These are phyloP conservation scores for Trachemys scripta DNA, from an alignment of 2,113 vertebrate species.

Conservation along the genomic window DNA sequence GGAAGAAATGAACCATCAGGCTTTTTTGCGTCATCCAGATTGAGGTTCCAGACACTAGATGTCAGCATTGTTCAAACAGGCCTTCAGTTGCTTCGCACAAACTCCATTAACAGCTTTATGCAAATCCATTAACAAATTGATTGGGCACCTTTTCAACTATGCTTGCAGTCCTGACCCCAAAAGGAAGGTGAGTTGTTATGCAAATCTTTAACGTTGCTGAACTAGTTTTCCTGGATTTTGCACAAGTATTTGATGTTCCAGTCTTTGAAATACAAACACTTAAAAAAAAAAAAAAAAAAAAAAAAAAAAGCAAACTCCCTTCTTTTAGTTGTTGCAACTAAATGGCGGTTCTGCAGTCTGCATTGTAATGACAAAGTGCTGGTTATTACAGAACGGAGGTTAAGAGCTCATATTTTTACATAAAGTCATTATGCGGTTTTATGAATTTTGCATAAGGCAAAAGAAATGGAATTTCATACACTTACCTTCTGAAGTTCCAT, in stretches of 20 bases:
- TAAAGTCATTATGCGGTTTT: rapidly evolving
- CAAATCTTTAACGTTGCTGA: neutral
- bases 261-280: neutral
- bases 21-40: neutral
- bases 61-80: conserved; percentile 70
- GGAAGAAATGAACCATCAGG: neutral
- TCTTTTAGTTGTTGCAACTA: neutral
- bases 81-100: neutral
- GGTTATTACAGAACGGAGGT: neutral
- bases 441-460: rapidly evolving
- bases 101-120: neutral
- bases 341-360: neutral
- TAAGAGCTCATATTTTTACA: rapidly evolving
- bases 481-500: neutral
- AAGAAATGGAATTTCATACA: rapidly evolving
- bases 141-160: rapidly evolving
- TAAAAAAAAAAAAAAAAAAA: neutral
- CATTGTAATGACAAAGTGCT: rapidly evolving
- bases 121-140: neutral
- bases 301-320: neutral
- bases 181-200: neutral
- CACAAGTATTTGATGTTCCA: neutral
- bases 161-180: neutral
- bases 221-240: neutral
- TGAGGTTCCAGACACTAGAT: conserved; percentile 62